Base-by-base conservation (phyloP, 2,888 invertebrate genomes). In the Physocephala rufipes region DNA sequence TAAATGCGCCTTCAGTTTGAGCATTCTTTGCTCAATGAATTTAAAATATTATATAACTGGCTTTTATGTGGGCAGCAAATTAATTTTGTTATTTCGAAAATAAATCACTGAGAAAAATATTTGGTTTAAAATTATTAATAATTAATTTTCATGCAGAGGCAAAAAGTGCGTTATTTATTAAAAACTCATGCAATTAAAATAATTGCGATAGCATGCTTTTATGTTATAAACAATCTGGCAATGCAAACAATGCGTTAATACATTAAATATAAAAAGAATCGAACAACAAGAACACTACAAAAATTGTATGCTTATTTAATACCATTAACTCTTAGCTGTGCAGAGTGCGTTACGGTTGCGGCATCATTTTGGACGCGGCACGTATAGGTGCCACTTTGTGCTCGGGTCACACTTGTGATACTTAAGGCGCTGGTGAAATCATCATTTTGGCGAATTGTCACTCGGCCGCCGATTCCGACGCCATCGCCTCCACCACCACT, bases 321-420 rank as follows among this genome's bases (percentile, higher is more conserved):
- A 89, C 89, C 89, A 86, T 89, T 89, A 83, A 89, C 89, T 86
- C 87, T 87, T 81, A 89, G 88, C 82, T 87, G 87, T 84, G 89
- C 88, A 82, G 88, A 88, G 86, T 89, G 88, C 83, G 87, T 87
- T 83, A 88, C 88, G 81, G 87, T 88, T 78, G 88, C 88, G 79
- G 89, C 89, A 83, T 88, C 88, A 83, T 89, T 89, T 86, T 88
- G 86, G 81, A 88, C 89, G 79, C 87, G 87, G 83, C 90, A 90
- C 82, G 88, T 88, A 82, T 89, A 89, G 75, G 88, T 89, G 87
- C 90, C 89, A 80, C 87, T 87, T 84, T 89, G 89, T 79, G 86
- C 86, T 81, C 87, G 86, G 80, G 88, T 87, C 82, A 89, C 88
- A 84, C 87, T 87, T 81, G 87, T 88, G 82, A 89, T 89, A 85